Evolutionary conservation across 1,140 invertebrate species (phyloP).

Genomic region (Hyposmocoma kahamanoa): DNA sequence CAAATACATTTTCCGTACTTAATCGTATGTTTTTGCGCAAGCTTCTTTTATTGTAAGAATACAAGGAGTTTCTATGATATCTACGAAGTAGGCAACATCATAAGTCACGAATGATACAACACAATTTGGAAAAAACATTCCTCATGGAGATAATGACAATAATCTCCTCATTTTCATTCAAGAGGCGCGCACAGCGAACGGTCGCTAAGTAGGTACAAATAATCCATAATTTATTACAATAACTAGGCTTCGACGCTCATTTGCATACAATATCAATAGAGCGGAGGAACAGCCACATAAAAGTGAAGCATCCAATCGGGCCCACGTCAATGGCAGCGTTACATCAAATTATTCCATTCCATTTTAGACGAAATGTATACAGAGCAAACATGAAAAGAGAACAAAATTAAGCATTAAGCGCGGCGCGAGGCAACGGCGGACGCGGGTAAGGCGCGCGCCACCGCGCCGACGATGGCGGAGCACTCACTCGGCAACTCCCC

Average conservation of each 20-base stretch:
- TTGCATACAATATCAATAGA: constrained; percentile 44
- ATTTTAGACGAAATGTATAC: constrained; percentile 67
- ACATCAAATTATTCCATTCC: constrained; percentile 61
- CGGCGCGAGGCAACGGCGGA: constrained; percentile 20
- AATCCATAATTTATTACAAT: constrained; percentile 37
- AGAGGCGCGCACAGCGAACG: constrained; percentile 16
- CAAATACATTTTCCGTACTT: too few relatives aligned
- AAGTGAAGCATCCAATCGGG: constrained; percentile 37
- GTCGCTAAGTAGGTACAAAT: constrained; percentile 29
- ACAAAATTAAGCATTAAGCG: constrained; percentile 57
- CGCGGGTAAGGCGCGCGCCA: constrained; percentile 13
- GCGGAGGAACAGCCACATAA: constrained; percentile 16
- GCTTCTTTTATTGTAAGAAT: too few relatives aligned
- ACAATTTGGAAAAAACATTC: not conserved
- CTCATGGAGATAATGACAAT: constrained; percentile 7
- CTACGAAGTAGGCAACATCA: too few relatives aligned
- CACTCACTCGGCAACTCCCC: too few relatives aligned
- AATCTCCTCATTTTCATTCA: constrained; percentile 30
- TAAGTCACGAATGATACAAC: not conserved
- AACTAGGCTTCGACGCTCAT: constrained; percentile 23
- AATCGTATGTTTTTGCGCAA: too few relatives aligned
- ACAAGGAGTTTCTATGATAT: too few relatives aligned
- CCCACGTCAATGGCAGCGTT: constrained; percentile 43
- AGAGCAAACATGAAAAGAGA: constrained; percentile 68
- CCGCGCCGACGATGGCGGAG: too few relatives aligned